Percentiles rank a stretch among this genome's conserved stretches.
Conservation (phyloP, 2,797 vertebrate genomes). For the Sebastolobus altivelis region DNA sequence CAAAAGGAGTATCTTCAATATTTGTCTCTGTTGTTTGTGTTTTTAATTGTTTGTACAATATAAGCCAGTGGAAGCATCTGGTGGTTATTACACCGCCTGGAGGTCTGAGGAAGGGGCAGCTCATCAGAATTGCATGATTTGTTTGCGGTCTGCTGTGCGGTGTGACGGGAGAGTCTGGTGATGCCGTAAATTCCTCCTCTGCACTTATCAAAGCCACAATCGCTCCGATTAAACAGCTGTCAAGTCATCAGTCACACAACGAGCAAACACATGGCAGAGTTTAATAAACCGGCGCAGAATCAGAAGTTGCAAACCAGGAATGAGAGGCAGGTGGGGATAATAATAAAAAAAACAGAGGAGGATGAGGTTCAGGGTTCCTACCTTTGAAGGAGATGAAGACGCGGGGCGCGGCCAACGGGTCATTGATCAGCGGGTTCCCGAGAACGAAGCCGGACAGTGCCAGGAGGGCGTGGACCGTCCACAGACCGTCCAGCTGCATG, state of each 20-base stretch:
- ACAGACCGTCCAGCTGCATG: slow-evolving; percentile 81
- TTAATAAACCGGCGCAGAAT: slow-evolving; percentile 13
- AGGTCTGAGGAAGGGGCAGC: slow-evolving; percentile 55
- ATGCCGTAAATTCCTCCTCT: slow-evolving; percentile 54
- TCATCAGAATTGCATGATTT: slow-evolving; percentile 57
- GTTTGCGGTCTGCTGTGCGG: slow-evolving; percentile 54
- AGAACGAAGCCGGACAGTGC: slow-evolving; percentile 68
- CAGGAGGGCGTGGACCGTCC: slow-evolving; percentile 79
- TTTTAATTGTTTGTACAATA: slow-evolving; percentile 71
- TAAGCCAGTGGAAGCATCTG: slow-evolving; percentile 74
- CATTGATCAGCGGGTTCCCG: slow-evolving; percentile 72
- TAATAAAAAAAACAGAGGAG: not conserved
- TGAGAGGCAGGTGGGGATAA: not conserved
- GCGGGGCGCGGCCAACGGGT: slow-evolving; percentile 82
- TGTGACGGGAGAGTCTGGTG: slow-evolving; percentile 53
- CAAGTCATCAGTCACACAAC: slow-evolving; percentile 41
- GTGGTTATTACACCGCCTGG: slow-evolving; percentile 62
- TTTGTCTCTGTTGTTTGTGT: slow-evolving; percentile 34
- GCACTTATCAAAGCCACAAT: slow-evolving; percentile 50
- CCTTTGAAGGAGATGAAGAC: slow-evolving; percentile 89
- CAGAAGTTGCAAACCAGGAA: slow-evolving; percentile 12
- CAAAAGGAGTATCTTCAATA: slow-evolving; percentile 26
- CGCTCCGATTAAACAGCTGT: slow-evolving; percentile 50
- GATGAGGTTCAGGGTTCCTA: slow-evolving; percentile 57
- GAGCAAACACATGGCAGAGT: slow-evolving; percentile 39